Percentiles rank a stretch among this genome's conserved stretches.
phyloP scores from a whole-genome alignment of 2,113 vertebrate species.

The Pollimyrus isidori region DNA sequence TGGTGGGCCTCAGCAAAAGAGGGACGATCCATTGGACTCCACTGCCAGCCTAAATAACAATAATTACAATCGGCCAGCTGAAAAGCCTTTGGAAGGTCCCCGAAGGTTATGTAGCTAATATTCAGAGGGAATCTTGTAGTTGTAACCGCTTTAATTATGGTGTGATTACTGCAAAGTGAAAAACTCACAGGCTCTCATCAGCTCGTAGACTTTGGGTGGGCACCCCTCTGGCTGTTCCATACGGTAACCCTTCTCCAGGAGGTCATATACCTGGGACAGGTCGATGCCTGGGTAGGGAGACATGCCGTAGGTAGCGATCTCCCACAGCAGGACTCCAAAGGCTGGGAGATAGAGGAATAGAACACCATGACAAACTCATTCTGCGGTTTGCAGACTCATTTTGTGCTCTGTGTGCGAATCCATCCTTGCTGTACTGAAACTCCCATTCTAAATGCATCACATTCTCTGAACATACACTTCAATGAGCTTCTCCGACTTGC shows the following conservation, averaged over 20 bases:
- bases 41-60: constrained; percentile 81
- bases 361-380: background rate
- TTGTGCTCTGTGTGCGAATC: background rate
- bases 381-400: background rate
- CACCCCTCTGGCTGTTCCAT: constrained; percentile 99
- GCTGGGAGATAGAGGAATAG: constrained; percentile 56
- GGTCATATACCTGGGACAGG: constrained; percentile 95
- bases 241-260: constrained; percentile 94
- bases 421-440: background rate
- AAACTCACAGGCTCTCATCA: constrained; percentile 97
- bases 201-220: constrained; percentile 94
- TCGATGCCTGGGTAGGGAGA: constrained; percentile 98
- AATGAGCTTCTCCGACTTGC: background rate
- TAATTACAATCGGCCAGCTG: background rate
- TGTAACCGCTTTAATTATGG: background rate
- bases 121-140: background rate
- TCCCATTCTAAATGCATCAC: background rate
- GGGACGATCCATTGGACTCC: constrained; percentile 87
- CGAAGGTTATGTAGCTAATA: background rate
- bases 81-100: background rate
- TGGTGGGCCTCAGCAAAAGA: constrained; percentile 95
- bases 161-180: background rate
- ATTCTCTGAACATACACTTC: background rate
- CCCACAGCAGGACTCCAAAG: constrained; percentile 94
- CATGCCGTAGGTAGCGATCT: constrained; percentile 98